Evolutionary conservation across 2,888 invertebrate genomes (phyloP).

Genomic region (Pristionchus maxplancki): DNA sequence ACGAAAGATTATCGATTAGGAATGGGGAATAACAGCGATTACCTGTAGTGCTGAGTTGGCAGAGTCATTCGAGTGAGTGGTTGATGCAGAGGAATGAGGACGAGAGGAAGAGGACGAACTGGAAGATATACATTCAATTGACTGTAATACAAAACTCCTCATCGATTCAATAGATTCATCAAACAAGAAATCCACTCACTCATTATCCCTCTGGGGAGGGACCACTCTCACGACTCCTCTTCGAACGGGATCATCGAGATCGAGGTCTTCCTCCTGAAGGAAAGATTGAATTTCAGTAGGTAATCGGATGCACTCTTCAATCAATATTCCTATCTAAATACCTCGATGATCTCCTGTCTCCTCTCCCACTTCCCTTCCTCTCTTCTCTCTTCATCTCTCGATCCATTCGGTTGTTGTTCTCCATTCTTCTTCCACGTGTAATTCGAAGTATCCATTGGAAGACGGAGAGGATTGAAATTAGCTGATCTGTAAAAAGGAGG

Average conservation of each 20-base stretch:
- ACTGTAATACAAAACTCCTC: background rate
- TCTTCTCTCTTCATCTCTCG: constrained; percentile 1
- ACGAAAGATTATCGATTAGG: background rate
- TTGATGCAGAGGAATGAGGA: constrained; percentile 22
- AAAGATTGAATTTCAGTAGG: too few species aligned
- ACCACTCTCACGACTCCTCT: constrained; percentile 30
- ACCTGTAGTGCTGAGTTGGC: constrained; percentile 8
- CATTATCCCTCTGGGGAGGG: background rate
- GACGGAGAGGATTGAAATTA: constrained; percentile 44
- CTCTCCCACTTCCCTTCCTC: background rate
- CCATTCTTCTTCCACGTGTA: constrained; percentile 49
- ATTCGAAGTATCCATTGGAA: constrained; percentile 50
- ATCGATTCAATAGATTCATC: background rate
- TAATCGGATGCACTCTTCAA: background rate
- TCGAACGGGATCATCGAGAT: background rate
- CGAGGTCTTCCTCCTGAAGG: constrained; percentile 7
- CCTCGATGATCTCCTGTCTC: constrained; percentile 17
- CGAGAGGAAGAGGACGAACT: constrained; percentile 7
- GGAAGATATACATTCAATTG: background rate
- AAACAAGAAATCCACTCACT: background rate
- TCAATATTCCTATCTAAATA: background rate
- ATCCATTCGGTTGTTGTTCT: background rate
- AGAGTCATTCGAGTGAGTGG: constrained; percentile 28
- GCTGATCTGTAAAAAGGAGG: too few species aligned
- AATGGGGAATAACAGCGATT: background rate